Base-by-base conservation (phyloP, 2,888 invertebrate species). In the Spilarctia lutea region DNA sequence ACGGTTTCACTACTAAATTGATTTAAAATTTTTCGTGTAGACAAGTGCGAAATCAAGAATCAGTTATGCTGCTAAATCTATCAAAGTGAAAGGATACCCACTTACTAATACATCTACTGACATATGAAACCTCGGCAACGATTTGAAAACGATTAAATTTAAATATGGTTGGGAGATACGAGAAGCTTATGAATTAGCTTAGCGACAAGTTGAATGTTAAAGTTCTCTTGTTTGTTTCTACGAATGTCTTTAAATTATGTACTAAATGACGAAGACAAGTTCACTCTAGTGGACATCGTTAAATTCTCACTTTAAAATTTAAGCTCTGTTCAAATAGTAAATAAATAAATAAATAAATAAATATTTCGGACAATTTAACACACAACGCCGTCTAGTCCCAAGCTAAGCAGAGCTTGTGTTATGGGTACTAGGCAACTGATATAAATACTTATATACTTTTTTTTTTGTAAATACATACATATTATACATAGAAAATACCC, bases 1-100 rank as follows among this genome's bases (percentile, higher is more conserved):
- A 68, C 33, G 68, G 24, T 52, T 68, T 52, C n/a, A 52, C 52
- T 68, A 52, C 24, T 13, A 52, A 42, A 63, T 30, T 30, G 11
- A 66, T 66, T 66, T n/a, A 7, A 63, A 18, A 10, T 56, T 56
- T 52, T n/a, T 56, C 52, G n/a, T 56, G 24, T 24, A 56, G n/a
- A 24, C n/a, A 56, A n/a, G 52, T 56, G 11, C 8, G 20, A n/a
- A 56, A 56, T 56, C n/a, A 11, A 56, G 52, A 56, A 56, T 56
- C 52, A 56, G 52, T 56, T 56, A 56, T 56, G 52, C n/a, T 56
- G 52, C 52, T n/a, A 56, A 52, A 56, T 56, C 52, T 56, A 24
- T 56, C n/a, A 56, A 56, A 56, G 52, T 56, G 52, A 56, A 56
- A 56, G 52, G 52, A 56, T 56, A 56, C n/a, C 52, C 20, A 56